Conservation (phyloP, 2,113 vertebrate species). For the Oceanodroma tethys region DNA sequence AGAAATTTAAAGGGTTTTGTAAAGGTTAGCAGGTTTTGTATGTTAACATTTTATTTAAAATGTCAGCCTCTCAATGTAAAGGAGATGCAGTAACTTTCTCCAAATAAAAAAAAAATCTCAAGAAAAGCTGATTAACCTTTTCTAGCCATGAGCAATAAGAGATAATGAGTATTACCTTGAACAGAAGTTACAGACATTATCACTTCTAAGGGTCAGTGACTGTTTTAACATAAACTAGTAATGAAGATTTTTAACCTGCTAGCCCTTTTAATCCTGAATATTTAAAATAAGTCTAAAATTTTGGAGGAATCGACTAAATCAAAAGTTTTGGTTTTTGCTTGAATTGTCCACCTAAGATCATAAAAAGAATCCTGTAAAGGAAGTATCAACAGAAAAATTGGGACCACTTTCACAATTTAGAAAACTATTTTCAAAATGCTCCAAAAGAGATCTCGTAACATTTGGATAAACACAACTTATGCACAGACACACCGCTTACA, state of each 20-base stretch:
- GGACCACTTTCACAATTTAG: neutral
- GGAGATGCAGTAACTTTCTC: neutral
- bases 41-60: neutral
- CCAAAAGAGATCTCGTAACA: neutral
- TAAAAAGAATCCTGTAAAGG: neutral
- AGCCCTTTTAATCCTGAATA: neutral
- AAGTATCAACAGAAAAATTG: neutral
- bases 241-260: neutral
- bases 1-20: neutral
- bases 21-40: neutral
- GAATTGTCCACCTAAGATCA: neutral
- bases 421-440: neutral
- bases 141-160: neutral
- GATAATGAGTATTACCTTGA: neutral
- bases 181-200: neutral
- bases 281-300: neutral
- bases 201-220: neutral
- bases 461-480: neutral
- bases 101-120: neutral
- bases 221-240: neutral
- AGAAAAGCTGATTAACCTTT: neutral
- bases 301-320: neutral
- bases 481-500: neutral
- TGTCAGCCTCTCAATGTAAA: neutral
- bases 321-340: neutral